Base-by-base conservation (phyloP, 1,140 invertebrate genomes). In the Venturia canescens region DNA sequence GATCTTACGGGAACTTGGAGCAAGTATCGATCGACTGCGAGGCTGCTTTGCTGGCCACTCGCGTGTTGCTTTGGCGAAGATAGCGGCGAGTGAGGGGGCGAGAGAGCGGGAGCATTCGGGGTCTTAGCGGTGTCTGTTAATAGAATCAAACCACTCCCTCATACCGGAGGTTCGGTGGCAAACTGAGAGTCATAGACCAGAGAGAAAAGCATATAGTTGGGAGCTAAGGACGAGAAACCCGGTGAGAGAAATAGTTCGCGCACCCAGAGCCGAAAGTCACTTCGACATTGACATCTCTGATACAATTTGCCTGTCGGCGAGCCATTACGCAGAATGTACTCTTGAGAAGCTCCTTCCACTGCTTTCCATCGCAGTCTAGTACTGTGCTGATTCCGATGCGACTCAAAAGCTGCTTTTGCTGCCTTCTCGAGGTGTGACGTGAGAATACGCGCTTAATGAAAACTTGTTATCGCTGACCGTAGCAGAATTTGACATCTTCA, bases 101-200 rank as follows among this genome's bases (percentile, higher is more conserved):
- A 13, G 44, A 69, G 26, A 70, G 15, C 63, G 70, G 15, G 57
- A 50, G 67, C 31, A 81, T 81, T 78, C 76, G 82, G 80, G 76
- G 84, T 84, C 82, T 84, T 86, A 80, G 79, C 79, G 83, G 77
- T 83, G 82, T 80, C 81, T 83, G 77, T 70, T 84, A 85, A 86
- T 86, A 80, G 84, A 87, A 87, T 86, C 85, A 86, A 87, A 78
- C 53, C 50, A 57, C 50, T 60, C 29, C 27, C 60, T 60, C 57
- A 44, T 66, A 57, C 31, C 34, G 21, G 53, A 34, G 48, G 76
- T 78, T 29, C 34, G 76, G 57, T n/a, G 16, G 38, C 76, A 78
- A 63, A 31, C 57, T 18, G 60, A 29, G 74, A 63, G 60, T 23
- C 23, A 26, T 60, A 34, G 38, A 44, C 29, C 29, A 23, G 29